Evolutionary conservation across 1,140 invertebrate species (phyloP), one percentile per base, ranked within the genome.

Genomic region (Hydropsyche tenuis): DNA sequence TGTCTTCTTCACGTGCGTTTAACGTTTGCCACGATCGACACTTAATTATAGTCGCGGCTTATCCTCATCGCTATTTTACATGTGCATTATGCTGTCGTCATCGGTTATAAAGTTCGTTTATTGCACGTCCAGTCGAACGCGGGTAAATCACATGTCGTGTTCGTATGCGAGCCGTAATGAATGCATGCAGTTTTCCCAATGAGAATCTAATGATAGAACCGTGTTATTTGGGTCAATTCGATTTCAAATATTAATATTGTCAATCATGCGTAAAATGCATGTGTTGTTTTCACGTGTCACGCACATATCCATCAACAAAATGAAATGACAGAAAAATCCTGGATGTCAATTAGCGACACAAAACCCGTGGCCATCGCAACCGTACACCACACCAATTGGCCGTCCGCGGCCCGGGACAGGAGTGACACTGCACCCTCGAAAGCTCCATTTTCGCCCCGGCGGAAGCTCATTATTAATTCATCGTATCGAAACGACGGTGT

Each of bases 401-500:
- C 23, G 37, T 45, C 63, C 27, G n/a, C 27, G 25, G 27, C 12
- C 62, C 37, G 30, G 25, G 22, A 20, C 11, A 1, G 62, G 53
- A 14, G 45, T 69, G 69, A 70, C 69, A 70, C 22, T 60, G 69
- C 71, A 46, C 60, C 46, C 71, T 46, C 45, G 71, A 72, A 71
- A 71, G 70, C 51, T 63, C 56, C 45, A 73, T 73, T 73, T 73
- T 65, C 62, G 42, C 56, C 22, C 60, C 43, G 23, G 63, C 23
- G 20, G 23, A 60, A 68, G 37, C 43, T 37, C 46, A 69, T 73
- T 73, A 73, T 73, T 73, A 73, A 73, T 73, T 73, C 72, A 73
- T 60, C 22, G 45, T 68, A 69, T 68, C 65, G 25, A 6, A 69
- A 56, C 23, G n/a, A 37, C 30, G 30, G 3, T 9, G 30, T 9